Base-by-base conservation (phyloP, 2,888 invertebrate species). In the Lepidocyrtoides sp. region DNA sequence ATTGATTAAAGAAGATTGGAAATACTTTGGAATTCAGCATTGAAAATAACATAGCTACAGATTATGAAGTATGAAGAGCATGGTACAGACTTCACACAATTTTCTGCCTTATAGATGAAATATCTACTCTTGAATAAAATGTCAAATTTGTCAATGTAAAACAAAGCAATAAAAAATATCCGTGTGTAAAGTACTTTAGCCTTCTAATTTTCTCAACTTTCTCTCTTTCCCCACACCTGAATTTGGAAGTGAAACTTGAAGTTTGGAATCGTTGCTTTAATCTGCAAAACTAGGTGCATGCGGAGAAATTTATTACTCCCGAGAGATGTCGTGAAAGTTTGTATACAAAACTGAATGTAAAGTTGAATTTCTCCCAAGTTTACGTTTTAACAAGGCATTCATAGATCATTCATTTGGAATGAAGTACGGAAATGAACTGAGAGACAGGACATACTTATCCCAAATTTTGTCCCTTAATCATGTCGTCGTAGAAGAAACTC, bases 281-380 rank as follows among this genome's bases (percentile, higher is more conserved):
- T 75, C 75, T 85, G 57, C 57, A 36, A 7, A 54, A 14, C 51
- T 0, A 14, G 44, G 66, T 8, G 17, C 36, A 44, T 32, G 41
- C n/a, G 36, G 29, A 44, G 44, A 63, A 75, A 54, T 44, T 72
- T 57, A 89, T 83, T 63, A 51, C 57, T 83, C 89, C 89, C 89
- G 23, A 51, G 89, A 83, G 89, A 89, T 82, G 60, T 83, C 54
- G 77, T 69, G 72, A 82, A 63, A 54, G 81, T 66, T 51, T 1
- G 41, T 17, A 26, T 4, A 86, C 23, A 54, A 60, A 77, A 60
- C 36, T 14, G 10, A 10, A 23, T 57, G 57, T 20, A 79, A 79
- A 41, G 14, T 20, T 0, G 32, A 32, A 29, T 32, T 66, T 32
- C 5, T 29, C 66, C 1, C 20, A 23, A 32, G 32, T 32, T 66